phyloP scores from a whole-genome alignment of 2,888 invertebrate genomes.

The Chloromyia formosa region DNA sequence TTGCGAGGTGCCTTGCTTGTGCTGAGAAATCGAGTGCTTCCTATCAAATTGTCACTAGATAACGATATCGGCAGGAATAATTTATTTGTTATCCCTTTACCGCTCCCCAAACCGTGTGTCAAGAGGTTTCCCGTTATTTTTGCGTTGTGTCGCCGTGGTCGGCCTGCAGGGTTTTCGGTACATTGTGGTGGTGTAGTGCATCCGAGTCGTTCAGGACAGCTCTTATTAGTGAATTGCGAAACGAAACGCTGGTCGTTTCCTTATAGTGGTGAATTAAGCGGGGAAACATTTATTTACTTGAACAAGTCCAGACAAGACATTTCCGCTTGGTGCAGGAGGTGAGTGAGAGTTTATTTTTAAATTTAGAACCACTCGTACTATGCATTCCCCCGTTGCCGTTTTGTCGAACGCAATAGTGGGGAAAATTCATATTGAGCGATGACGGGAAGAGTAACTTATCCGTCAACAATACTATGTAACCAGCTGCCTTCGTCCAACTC shows the following conservation, averaged over 20 bases:
- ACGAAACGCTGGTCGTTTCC: neutral
- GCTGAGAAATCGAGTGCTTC: neutral
- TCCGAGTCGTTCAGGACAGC: too few relatives aligned
- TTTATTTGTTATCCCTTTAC: neutral
- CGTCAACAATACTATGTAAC: conserved; percentile 2
- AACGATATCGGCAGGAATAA: neutral
- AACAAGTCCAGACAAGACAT: conserved; percentile 26
- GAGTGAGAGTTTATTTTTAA: conserved; percentile 33
- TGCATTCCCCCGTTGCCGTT: neutral
- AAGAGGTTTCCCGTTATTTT: conserved; percentile 2
- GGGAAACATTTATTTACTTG: neutral
- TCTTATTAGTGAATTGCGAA: neutral
- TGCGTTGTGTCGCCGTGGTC: neutral
- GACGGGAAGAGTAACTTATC: neutral
- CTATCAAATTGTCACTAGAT: neutral
- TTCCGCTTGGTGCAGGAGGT: conserved; percentile 30
- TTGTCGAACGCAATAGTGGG: neutral
- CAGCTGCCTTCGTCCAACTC: neutral
- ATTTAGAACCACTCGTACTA: conserved; percentile 16
- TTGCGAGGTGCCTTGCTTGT: neutral
- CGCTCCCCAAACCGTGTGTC: neutral
- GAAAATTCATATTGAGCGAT: neutral
- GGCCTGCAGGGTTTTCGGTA: neutral
- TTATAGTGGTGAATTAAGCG: neutral
- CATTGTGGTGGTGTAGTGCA: neutral